These are phyloP conservation scores for Embidobia sp. DNA, from an alignment of 2,888 invertebrate species.

Conservation along the genomic window DNA sequence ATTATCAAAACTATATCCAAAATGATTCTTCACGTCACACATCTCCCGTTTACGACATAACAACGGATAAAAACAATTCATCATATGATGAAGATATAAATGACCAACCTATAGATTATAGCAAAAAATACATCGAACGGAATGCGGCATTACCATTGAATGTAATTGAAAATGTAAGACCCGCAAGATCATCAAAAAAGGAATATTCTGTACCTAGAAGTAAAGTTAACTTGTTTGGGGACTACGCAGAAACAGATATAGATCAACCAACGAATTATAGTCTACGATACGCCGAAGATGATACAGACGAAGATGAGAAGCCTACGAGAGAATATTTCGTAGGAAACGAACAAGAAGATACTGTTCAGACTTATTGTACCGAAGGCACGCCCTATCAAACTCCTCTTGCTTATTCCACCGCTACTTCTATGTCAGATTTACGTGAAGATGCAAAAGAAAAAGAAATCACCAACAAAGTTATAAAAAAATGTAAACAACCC, in stretches of 20 bases:
- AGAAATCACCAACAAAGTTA: constrained; percentile 67
- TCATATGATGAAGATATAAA: constrained; percentile 72
- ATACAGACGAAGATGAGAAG: constrained; percentile 84
- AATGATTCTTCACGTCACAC: constrained; percentile 36
- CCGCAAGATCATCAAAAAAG: constrained; percentile 68
- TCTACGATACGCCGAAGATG: constrained; percentile 92
- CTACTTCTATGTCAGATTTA: constrained; percentile 94
- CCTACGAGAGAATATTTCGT: constrained; percentile 74
- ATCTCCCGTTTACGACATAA: constrained; percentile 44
- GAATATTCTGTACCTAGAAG: constrained; percentile 71
- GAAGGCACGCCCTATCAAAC: constrained; percentile 94
- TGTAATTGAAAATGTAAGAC: constrained; percentile 59
- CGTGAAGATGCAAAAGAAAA: constrained; percentile 82
- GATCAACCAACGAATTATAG: constrained; percentile 97
- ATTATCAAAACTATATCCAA: constrained; percentile 42
- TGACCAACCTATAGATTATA: constrained; percentile 85
- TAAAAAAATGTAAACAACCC: constrained; percentile 64
- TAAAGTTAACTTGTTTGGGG: constrained; percentile 81
- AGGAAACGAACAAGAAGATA: constrained; percentile 85
- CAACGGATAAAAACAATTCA: constrained; percentile 37
- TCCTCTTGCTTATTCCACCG: constrained; percentile 89
- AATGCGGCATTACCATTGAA: constrained; percentile 61
- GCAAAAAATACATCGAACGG: constrained; percentile 82
- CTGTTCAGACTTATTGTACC: constrained; percentile 94
- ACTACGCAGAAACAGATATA: constrained; percentile 94